Percentiles rank a stretch among this genome's conserved stretches.
phyloP scores from a whole-genome alignment of 2,888 invertebrate species.

The Campaea margaritaria region DNA sequence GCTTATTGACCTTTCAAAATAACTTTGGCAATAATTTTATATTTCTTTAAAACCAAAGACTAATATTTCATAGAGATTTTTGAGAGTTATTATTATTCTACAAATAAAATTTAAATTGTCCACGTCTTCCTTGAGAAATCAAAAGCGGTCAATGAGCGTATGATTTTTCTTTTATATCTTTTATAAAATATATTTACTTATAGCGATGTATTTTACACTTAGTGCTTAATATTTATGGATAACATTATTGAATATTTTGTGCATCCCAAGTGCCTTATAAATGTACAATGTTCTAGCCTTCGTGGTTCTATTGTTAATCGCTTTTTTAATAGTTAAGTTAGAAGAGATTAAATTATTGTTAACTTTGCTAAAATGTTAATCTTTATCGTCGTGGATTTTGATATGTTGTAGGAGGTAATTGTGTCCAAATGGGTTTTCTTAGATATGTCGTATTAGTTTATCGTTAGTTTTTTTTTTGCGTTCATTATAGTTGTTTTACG shows the following conservation, averaged over 20 bases:
- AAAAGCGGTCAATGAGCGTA: slow-evolving; percentile 68
- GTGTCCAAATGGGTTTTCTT: slow-evolving; percentile 58
- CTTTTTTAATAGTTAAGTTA: slow-evolving; percentile 75
- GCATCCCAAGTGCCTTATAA: slow-evolving; percentile 82
- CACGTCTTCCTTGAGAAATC: slow-evolving; percentile 68
- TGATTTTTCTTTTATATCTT: slow-evolving; percentile 55
- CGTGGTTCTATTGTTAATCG: slow-evolving; percentile 81
- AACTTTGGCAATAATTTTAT: slow-evolving; percentile 66
- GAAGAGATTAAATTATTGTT: slow-evolving; percentile 85
- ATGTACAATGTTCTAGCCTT: slow-evolving; percentile 79
- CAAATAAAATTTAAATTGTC: slow-evolving; percentile 55
- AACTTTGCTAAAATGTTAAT: slow-evolving; percentile 82
- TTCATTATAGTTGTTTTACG: slow-evolving; percentile 58
- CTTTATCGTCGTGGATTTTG: slow-evolving; percentile 58
- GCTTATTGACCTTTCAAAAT: slow-evolving; percentile 66
- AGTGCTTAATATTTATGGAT: slow-evolving; percentile 81
- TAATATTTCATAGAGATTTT: slow-evolving; percentile 64
- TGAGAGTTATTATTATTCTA: slow-evolving; percentile 59
- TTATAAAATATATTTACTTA: slow-evolving; percentile 65
- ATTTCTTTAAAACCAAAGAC: slow-evolving; percentile 78
- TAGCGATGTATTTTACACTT: slow-evolving; percentile 71
- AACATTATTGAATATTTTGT: slow-evolving; percentile 63
- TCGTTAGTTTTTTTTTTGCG: slow-evolving; percentile 52
- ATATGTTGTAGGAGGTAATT: slow-evolving; percentile 50
- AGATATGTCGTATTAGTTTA: slow-evolving; percentile 50